phyloP scores from a whole-genome alignment of 2,888 invertebrate genomes.

The Dynastes tityus region DNA sequence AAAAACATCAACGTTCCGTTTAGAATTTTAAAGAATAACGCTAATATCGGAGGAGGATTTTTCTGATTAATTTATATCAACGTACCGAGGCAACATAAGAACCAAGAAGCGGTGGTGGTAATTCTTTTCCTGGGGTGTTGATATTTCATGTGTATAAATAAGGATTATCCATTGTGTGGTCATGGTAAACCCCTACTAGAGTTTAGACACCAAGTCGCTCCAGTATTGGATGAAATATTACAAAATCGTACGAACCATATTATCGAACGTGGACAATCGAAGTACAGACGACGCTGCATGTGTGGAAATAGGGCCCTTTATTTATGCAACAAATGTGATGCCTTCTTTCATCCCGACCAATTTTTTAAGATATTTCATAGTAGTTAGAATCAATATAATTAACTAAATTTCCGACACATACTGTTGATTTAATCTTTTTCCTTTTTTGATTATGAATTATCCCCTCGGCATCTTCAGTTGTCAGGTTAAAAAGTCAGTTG shows the following conservation, averaged over 20 bases:
- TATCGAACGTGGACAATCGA: background rate
- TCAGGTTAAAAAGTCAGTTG: no score
- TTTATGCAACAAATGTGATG: no score
- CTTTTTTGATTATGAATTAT: no score
- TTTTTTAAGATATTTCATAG: no score
- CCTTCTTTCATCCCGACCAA: no score
- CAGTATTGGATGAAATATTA: no score
- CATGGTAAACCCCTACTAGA: background rate
- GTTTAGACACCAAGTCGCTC: background rate
- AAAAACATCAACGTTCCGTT: no score
- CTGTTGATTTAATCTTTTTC: no score
- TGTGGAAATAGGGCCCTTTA: background rate
- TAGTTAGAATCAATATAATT: no score
- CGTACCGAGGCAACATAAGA: background rate
- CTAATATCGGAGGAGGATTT: background rate
- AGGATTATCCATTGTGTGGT: background rate
- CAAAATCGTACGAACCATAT: background rate
- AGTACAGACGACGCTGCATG: background rate
- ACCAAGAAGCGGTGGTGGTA: background rate
- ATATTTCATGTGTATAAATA: background rate
- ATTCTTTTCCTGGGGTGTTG: conserved; percentile 11
- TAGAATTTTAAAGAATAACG: no score
- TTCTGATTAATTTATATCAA: background rate
- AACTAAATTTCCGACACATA: no score
- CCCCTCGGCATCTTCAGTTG: no score